Evolutionary conservation across 2,113 vertebrate species (phyloP).

Genomic region (Malurus melanocephalus): DNA sequence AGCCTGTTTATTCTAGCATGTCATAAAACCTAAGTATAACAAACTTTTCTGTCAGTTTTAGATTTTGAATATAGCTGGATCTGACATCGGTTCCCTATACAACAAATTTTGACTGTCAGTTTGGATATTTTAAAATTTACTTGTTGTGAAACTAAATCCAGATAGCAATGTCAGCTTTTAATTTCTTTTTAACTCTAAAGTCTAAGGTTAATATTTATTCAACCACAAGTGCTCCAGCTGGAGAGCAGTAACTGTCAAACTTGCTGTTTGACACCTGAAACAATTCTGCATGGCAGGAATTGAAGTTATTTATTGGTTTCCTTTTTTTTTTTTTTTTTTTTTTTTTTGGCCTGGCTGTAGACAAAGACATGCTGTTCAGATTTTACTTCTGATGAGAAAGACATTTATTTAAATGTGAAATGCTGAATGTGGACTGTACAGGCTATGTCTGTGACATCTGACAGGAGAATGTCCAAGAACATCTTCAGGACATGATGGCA

Average conservation of each 20-base stretch:
- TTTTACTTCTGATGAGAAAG: neutral
- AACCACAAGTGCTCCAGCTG: neutral
- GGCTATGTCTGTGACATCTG: neutral
- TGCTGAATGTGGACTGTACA: neutral
- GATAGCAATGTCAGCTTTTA: neutral
- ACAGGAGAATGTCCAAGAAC: neutral
- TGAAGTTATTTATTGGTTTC: neutral
- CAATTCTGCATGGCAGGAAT: neutral
- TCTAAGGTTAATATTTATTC: neutral
- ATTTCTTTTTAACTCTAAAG: neutral
- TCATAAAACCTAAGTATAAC: neutral
- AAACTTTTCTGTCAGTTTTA: constrained; percentile 27
- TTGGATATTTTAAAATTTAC: neutral
- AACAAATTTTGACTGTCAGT: neutral
- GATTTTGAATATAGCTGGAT: neutral
- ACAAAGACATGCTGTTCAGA: neutral
- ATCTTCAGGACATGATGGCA: neutral
- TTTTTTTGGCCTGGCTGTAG: neutral
- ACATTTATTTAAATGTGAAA: neutral
- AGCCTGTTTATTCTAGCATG: constrained; percentile 14
- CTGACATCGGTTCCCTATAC: neutral
- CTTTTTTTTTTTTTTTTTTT: too few species aligned
- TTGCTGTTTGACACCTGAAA: neutral
- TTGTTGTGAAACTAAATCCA: neutral
- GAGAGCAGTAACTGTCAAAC: neutral